Evolutionary conservation across 30 jellyfish, hydroid and myxozoan genomes (phyloP).

Genomic region (Nemopilema nomurai): DNA sequence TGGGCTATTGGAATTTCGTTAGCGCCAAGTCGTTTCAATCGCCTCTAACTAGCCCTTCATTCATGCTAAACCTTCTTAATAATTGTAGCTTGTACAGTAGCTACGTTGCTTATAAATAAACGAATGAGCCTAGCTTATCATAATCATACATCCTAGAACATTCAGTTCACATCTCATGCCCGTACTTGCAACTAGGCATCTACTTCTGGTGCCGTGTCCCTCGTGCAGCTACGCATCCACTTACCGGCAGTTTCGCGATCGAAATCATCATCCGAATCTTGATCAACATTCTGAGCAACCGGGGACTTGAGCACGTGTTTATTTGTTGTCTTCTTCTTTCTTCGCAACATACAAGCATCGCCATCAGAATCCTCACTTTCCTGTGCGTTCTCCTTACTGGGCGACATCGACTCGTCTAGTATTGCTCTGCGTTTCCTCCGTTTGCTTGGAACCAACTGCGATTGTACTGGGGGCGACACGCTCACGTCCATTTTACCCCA

Average conservation of each 20-base stretch:
- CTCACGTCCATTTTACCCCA: neutral
- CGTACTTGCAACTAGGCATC: too few species aligned
- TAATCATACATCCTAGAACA: too few species aligned
- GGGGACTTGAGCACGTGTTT: conserved; percentile 18
- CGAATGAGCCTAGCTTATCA: too few species aligned
- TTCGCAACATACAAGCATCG: conserved; percentile 13
- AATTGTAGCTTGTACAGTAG: too few species aligned
- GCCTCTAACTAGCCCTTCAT: too few species aligned
- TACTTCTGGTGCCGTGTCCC: too few species aligned
- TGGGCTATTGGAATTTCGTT: too few species aligned
- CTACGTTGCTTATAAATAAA: too few species aligned
- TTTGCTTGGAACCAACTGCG: neutral
- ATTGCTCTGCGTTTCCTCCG: neutral
- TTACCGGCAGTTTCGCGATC: conserved; percentile 23
- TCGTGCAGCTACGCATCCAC: neutral
- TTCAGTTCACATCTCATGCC: too few species aligned
- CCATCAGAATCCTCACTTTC: conserved; percentile 19
- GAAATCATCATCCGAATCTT: conserved; percentile 62
- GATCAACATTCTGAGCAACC: neutral
- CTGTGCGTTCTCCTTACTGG: neutral
- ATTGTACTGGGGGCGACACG: neutral
- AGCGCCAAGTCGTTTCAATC: too few species aligned
- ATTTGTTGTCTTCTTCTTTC: conserved; percentile 22
- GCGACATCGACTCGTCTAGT: conserved; percentile 26
- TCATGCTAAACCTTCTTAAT: too few species aligned